These are phyloP conservation scores for Reticulitermes lucifugus DNA, from an alignment of 2,888 invertebrate genomes.

Conservation along the genomic window DNA sequence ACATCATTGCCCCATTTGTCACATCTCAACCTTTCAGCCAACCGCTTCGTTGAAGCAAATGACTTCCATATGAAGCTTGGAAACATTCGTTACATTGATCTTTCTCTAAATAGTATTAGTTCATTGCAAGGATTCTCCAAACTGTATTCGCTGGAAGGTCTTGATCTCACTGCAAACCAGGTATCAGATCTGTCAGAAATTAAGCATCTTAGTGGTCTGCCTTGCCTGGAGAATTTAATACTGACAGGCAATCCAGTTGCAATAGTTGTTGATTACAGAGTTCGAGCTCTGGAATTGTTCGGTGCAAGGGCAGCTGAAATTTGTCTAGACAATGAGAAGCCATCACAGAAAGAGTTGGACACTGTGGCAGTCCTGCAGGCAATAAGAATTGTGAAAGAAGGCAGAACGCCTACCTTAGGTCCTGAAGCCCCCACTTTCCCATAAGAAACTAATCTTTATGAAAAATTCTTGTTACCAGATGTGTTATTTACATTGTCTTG, in stretches of 20 bases:
- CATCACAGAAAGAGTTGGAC: constrained; percentile 89
- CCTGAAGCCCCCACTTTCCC: constrained; percentile 48
- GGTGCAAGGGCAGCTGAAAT: constrained; percentile 85
- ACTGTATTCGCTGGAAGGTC: constrained; percentile 84
- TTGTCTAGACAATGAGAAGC: constrained; percentile 87
- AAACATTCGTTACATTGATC: constrained; percentile 85
- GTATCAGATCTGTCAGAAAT: constrained; percentile 86
- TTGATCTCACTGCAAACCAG: constrained; percentile 89
- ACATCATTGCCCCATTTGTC: constrained; percentile 82
- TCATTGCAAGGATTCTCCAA: constrained; percentile 80
- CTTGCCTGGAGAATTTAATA: constrained; percentile 87
- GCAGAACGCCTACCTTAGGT: constrained; percentile 70
- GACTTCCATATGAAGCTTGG: constrained; percentile 89
- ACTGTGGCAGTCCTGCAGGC: constrained; percentile 93
- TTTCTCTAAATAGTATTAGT: constrained; percentile 86
- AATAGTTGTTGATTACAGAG: constrained; percentile 87
- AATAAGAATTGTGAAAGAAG: constrained; percentile 80
- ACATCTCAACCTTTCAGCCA: constrained; percentile 82
- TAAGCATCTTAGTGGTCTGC: constrained; percentile 81
- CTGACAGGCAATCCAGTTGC: constrained; percentile 93
- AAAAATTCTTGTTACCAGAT: too few species aligned
- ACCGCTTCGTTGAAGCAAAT: constrained; percentile 77
- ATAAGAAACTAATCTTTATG: background rate
- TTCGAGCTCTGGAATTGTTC: constrained; percentile 90
- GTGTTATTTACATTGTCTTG: background rate